A percentile compares a stretch with the other conserved stretches of the same genome.
Evolutionary conservation across 2,797 vertebrate genomes (phyloP).

Genomic region (Pangasius krempfi): DNA sequence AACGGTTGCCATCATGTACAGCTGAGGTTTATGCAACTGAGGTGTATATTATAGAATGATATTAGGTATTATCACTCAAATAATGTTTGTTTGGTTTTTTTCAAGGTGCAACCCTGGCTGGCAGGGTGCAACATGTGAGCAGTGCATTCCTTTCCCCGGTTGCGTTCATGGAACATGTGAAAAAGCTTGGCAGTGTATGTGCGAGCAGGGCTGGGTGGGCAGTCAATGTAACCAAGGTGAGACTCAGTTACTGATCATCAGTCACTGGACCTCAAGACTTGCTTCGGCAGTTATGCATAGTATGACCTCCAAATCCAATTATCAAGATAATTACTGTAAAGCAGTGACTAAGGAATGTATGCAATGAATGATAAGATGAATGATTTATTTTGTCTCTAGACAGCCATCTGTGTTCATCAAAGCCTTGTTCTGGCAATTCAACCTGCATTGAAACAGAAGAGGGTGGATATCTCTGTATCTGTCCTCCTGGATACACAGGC

Average conservation of each 20-base stretch:
- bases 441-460: slow-evolving; percentile 85
- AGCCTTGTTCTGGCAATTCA: slow-evolving; percentile 85
- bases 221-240: slow-evolving; percentile 89
- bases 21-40: not conserved
- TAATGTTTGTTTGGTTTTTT: slow-evolving; percentile 35
- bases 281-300: not conserved
- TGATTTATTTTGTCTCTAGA: slow-evolving; percentile 70
- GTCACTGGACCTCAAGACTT: not conserved
- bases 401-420: slow-evolving; percentile 79
- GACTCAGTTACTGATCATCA: slow-evolving; percentile 6
- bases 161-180: slow-evolving; percentile 86
- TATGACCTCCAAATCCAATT: too few species aligned
- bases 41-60: not conserved
- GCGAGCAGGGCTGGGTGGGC: slow-evolving; percentile 89
- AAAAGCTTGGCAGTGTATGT: slow-evolving; percentile 90
- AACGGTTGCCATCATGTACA: not conserved
- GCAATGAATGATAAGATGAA: not conserved
- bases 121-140: slow-evolving; percentile 85
- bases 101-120: slow-evolving; percentile 90
- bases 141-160: slow-evolving; percentile 83
- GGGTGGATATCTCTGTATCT: slow-evolving; percentile 85
- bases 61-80: not conserved
- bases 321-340: not conserved
- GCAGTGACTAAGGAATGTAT: not conserved
- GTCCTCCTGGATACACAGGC: slow-evolving; percentile 79